Evolutionary conservation across 64 coral and sea anemone species (phyloP), one percentile per base, ranked within the genome.

Genomic region (Montipora foliosa): DNA sequence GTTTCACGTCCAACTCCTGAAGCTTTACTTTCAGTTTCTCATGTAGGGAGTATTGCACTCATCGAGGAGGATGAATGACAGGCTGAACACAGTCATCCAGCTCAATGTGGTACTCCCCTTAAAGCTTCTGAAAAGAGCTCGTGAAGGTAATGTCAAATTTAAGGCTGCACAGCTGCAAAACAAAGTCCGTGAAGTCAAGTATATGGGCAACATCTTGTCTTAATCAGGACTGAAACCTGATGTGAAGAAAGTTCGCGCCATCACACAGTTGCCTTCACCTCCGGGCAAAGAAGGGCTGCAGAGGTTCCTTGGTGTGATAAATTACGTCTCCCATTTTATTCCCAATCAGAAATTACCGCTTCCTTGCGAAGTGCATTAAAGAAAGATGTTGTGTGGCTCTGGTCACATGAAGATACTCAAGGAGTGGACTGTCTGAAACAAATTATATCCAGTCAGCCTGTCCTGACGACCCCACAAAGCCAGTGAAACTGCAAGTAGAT

Each of bases 171-270:
- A 64, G 60, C 60, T 64, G 9, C 60, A 64, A 16, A 12, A 25
- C 25, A 25, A 25, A 25, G 25, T 25, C 25, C 25, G 25, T 25
- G 25, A 25, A 25, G 25, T 25, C 60, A 95, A 95, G 44, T 84
- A 90, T 48, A 69, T 90, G 77, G 93, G 81, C 55, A 89, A 94
- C 84, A 95, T 90, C 22, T 52, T 91, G 21, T 76, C 78, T 79
- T 50, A 49, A 16, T 67, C 53, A 49, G 49, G 93, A 79, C 57
- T 95, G 74, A 58, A 77, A 71, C 88, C 74, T 75, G 88, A 90
- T 22, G 46, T 9, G 59, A 24, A 77, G 55, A 95, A 95, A 61
- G 45, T 91, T 29, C 29, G 59, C 57, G 87, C 93, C 13, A 25
- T 25, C 24, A 25, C 24, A 25, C 24, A 25, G 24, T 25, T 25